A percentile compares a stretch with the other conserved stretches of the same genome.
phyloP scores from a whole-genome alignment of 2,113 vertebrate species.

The Platysteira castanea region DNA sequence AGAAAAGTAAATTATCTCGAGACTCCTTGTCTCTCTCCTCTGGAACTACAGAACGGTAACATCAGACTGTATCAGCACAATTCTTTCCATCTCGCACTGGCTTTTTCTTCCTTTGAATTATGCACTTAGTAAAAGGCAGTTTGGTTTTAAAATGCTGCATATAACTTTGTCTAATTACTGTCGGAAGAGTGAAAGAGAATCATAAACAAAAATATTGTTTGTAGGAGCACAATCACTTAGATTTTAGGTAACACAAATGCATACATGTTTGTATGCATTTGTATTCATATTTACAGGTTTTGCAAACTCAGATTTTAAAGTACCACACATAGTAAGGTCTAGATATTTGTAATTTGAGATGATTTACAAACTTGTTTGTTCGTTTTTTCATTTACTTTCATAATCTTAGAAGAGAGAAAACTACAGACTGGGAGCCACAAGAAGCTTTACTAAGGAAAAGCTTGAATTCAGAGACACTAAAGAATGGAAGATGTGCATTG shows the following conservation, averaged over 20 bases:
- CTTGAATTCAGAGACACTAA: neutral
- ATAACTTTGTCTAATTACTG: neutral
- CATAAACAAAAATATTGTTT: neutral
- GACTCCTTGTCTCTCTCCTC: neutral
- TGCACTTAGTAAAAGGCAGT: neutral
- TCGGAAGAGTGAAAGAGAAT: neutral
- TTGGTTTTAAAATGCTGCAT: neutral
- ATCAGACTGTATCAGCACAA: neutral
- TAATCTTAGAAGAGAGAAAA: neutral
- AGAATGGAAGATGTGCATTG: neutral
- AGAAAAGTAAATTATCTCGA: neutral
- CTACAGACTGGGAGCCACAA: neutral
- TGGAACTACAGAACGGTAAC: neutral
- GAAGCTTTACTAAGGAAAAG: neutral
- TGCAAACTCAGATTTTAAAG: neutral
- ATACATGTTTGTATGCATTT: too few species aligned
- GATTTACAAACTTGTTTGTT: neutral
- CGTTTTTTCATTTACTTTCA: neutral
- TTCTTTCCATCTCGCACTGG: neutral
- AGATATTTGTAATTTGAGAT: neutral
- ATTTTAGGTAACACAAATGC: neutral
- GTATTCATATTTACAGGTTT: neutral
- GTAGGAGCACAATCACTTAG: neutral
- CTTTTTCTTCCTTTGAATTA: neutral
- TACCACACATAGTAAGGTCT: neutral